These are phyloP conservation scores for Drosophila triauraria DNA, from an alignment of 1,140 invertebrate genomes.

Conservation along the genomic window DNA sequence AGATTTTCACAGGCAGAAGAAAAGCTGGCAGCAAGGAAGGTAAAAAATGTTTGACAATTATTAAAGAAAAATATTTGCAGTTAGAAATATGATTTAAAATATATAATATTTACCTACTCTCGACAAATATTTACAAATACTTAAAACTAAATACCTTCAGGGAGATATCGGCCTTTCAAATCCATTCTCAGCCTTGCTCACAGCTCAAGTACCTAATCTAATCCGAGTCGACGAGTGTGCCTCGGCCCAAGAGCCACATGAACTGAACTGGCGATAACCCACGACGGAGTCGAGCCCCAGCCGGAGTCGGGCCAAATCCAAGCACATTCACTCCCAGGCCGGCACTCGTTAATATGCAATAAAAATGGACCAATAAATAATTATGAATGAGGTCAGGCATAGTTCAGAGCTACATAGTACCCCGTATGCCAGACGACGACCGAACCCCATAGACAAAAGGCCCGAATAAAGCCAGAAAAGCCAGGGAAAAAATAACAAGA, in stretches of 20 bases:
- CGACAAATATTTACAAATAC: too few relatives aligned
- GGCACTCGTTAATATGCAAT: slow-evolving; percentile 81
- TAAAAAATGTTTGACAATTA: neutral
- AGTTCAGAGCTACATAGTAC: slow-evolving; percentile 70
- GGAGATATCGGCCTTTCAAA: slow-evolving; percentile 6
- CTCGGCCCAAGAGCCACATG: slow-evolving; percentile 58
- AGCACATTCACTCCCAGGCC: slow-evolving; percentile 65
- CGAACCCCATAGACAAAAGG: slow-evolving; percentile 66
- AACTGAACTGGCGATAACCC: slow-evolving; percentile 65
- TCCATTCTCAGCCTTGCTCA: slow-evolving; percentile 41
- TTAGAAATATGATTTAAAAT: too few relatives aligned
- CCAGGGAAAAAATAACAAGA: slow-evolving; percentile 14
- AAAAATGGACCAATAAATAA: slow-evolving; percentile 83
- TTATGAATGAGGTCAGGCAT: slow-evolving; percentile 83
- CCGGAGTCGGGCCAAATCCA: slow-evolving; percentile 33
- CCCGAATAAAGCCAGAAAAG: slow-evolving; percentile 31
- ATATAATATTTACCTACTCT: too few relatives aligned
- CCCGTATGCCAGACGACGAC: slow-evolving; percentile 32
- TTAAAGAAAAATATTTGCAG: neutral
- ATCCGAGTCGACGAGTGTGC: slow-evolving; percentile 22
- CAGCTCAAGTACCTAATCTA: slow-evolving; percentile 35
- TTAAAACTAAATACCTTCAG: neutral
- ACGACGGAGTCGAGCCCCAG: slow-evolving; percentile 21
- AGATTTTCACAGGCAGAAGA: slow-evolving; percentile 15
- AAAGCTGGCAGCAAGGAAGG: neutral